Conservation (phyloP, 2,888 invertebrate genomes). For the Zygaena filipendulae region DNA sequence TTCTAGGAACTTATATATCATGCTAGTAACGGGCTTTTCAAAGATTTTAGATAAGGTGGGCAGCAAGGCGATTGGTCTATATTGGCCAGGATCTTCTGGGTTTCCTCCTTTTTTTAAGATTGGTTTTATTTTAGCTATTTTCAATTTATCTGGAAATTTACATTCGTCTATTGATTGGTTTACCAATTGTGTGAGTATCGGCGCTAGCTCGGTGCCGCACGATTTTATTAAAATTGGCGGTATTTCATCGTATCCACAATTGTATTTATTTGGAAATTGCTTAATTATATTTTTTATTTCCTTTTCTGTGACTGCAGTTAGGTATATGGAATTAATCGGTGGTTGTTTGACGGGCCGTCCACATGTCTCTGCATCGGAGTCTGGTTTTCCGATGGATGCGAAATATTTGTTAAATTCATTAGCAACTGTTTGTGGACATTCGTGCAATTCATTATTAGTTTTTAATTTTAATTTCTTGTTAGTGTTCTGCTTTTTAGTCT, state of each 20-base stretch:
- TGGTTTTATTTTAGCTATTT: slow-evolving; percentile 12
- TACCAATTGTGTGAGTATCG: slow-evolving; percentile 4
- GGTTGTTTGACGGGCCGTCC: background rate
- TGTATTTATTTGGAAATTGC: too few species aligned
- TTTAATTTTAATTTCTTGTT: too few species aligned
- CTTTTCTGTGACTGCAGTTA: slow-evolving; percentile 2
- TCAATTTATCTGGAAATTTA: slow-evolving; percentile 8
- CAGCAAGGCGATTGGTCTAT: slow-evolving; percentile 3
- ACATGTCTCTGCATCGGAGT: too few species aligned
- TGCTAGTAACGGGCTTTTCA: slow-evolving; percentile 9
- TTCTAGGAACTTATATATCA: slow-evolving; percentile 5
- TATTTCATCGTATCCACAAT: too few species aligned
- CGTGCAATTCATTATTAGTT: too few species aligned
- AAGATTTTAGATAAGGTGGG: slow-evolving; percentile 8
- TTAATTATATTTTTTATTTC: too few species aligned
- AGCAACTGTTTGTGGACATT: too few species aligned
- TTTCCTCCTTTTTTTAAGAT: slow-evolving; percentile 10
- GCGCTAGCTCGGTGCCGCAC: slow-evolving; percentile 7
- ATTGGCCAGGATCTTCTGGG: slow-evolving; percentile 1
- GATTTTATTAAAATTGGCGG: slow-evolving; percentile 7
- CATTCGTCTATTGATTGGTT: slow-evolving; percentile 11
- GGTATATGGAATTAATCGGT: slow-evolving; percentile 2
- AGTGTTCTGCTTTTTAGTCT: too few species aligned
- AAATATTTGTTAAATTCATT: too few species aligned
- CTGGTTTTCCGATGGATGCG: too few species aligned